Evolutionary conservation across 2,797 vertebrate genomes (phyloP), one percentile per base, ranked within the genome.

Genomic region (Xiphorhynchus erythropygius): DNA sequence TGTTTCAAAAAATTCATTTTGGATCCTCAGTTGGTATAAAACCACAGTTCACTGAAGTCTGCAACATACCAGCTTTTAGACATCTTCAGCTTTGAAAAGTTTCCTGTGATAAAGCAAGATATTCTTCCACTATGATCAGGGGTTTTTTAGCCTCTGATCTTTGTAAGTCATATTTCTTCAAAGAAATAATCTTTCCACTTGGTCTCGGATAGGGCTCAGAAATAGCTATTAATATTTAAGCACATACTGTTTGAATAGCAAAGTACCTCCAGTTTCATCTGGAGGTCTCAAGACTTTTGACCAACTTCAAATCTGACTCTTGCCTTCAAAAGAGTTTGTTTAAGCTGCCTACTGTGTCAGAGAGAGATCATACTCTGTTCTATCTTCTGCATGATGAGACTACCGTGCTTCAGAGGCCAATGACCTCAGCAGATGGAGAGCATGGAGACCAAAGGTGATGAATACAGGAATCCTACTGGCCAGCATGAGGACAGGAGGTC

Each of bases 211-310:
- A 87, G 37, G 30, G 9, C 21, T 70, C 11, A 37, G 49, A 87
- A 80, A 69, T 15, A 74, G 30, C 25, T 85, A 62, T 91, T 87
- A 91, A 77, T 91, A 83, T 83, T 89, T 57, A 73, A 87, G 70
- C 42, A 46, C 15, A 28, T 69, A 32, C 32, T 81, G 23, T 56
- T 47, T 53, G 35, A 74, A 74, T 64, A 70, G 69, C 6, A 2
- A 73, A 90, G 60, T 64, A 39, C 19, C 25, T 78, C 39, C 39
- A 39, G 39, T 39, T 85, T 68, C 35, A 59, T 77, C 64, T 50
- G 32, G 27, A 93, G 28, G 44, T 50, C 13, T 89, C 21, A 17
- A 69, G 78, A 62, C 27, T 70, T 89, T 21, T 27, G 15, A 13
- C 13, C 35, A 63, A 35, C 63, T 89, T 87, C 64, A 81, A 59